A percentile compares a stretch with the other conserved stretches of the same genome.
Conservation (phyloP, 2,113 vertebrate genomes). For the Daboia siamensis region DNA sequence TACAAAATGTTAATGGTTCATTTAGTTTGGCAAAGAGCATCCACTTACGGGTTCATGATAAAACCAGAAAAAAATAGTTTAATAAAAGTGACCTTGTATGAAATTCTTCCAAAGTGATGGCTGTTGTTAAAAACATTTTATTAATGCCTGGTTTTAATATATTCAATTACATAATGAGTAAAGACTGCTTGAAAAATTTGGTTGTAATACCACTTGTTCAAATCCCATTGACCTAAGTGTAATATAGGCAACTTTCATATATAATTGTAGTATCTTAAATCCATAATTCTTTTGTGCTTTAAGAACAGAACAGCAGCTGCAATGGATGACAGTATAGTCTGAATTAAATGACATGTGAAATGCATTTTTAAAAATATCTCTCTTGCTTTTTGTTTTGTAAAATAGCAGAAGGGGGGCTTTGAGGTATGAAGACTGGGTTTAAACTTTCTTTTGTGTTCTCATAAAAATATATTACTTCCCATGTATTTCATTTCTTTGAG, state of each 20-base stretch:
- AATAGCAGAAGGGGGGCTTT: not conserved
- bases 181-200: constrained; percentile 1
- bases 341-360: not conserved
- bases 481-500: not conserved
- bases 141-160: constrained; percentile 46
- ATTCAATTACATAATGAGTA: constrained; percentile 48
- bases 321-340: not conserved
- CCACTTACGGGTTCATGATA: constrained; percentile 34
- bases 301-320: not conserved
- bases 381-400: not conserved
- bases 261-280: not conserved
- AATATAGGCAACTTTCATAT: not conserved
- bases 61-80: constrained; percentile 21
- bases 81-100: constrained; percentile 61
- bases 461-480: not conserved
- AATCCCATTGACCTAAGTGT: not conserved
- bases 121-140: constrained; percentile 62
- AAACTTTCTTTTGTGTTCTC: not conserved
- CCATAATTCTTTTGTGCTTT: constrained; percentile 2
- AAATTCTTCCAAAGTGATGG: constrained; percentile 51
- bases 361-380: not conserved
- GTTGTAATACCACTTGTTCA: not conserved
- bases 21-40: constrained; percentile 16
- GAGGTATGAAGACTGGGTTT: not conserved
- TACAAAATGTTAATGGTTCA: not conserved